Base-by-base conservation (phyloP, 1,140 invertebrate genomes). In the Leptopilina boulardi region DNA sequence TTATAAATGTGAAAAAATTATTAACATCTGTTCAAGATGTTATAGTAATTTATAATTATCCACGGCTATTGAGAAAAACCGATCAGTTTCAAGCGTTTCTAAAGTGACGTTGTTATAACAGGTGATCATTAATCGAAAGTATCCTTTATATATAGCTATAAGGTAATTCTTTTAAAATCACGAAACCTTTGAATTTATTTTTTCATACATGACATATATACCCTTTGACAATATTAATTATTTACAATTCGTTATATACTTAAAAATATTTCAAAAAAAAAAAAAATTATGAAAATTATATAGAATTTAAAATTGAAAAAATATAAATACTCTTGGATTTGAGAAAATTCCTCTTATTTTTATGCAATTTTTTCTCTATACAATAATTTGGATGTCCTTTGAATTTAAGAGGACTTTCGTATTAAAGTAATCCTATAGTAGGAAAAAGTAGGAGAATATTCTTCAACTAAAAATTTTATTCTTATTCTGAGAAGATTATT, bases 91-190 rank as follows among this genome's bases (percentile, higher is more conserved):
- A 26, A 66, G 59, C 59, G 21, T 8, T 66, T 2, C 13, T 66
- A 6, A 66, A 66, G 59, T 30, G 59, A 66, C 59, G 59, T 30
- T 66, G 59, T 30, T 66, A 30, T 66, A 66, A 34, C 59, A 66
- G 59, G 59, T 23, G 59, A 23, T 66, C 59, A 66, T 66, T 66
- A 66, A 66, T 66, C 59, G 59, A 66, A 66, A 66, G 59, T 26
- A 66, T 66, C 23, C 15, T 30, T n/a, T n/a, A n/a, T n/a, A n/a
- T 66, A 15, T 30, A 59, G 10, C n/a, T n/a, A 2, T 44, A n/a
- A n/a, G 15, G 15, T 10, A 15, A 59, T 59, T 13, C 10, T 30
- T 66, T 30, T 23, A 6, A 26, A 66, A 23, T 66, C 59, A 66
- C 26, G 26, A 66, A 34, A 66, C 59, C 59, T 66, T 66, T 30